Evolutionary conservation across 1,140 invertebrate genomes (phyloP), one percentile per base, ranked within the genome.

Genomic region (Onthophagus taurus): DNA sequence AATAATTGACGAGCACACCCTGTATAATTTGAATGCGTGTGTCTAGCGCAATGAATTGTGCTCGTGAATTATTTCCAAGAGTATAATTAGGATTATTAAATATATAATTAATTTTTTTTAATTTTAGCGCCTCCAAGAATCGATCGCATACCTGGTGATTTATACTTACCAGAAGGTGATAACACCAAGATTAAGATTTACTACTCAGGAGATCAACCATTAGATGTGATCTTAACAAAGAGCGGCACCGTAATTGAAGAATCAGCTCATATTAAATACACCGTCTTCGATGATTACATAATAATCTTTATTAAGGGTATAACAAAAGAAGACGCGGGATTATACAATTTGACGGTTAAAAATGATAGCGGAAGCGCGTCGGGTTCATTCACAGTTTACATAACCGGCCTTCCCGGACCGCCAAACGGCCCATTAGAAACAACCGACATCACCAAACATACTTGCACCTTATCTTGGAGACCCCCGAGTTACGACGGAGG

Each of bases 121-220:
- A 53, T 69, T 58, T 39, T 59, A 83, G 85, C 82, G 44, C 93
- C 95, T 38, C 95, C 96, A 17, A 80, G 82, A 42, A 97, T 99
- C 52, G 89, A 93, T 37, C 79, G 92, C 24, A 87, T 93, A 62
- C 93, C 95, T 9, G 81, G 77, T 11, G 83, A 93, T 59, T 70
- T 95, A 1, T 85, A 89, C 58, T 72, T 95, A 19, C 89, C 93
- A 1, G 90, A 97, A 66, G 80, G 85, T 14, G 91, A 96, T 52
- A 97, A 98, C 60, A 85, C 90, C 2, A 94, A 95, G 64, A 89
- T 97, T 53, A 97, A 97, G 66, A 83, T 94, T 30, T 84, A 83
- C 58, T 94, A 90, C 68, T 80, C 81, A 42, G 90, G 90, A n/a
- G 89, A 92, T 66, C 85, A 90, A 61, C 91, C 93, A 20, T 83